A percentile compares a stretch with the other conserved stretches of the same genome.
These are phyloP conservation scores for Encarsia formosa DNA, from an alignment of 2,888 invertebrate species.

Conservation along the genomic window DNA sequence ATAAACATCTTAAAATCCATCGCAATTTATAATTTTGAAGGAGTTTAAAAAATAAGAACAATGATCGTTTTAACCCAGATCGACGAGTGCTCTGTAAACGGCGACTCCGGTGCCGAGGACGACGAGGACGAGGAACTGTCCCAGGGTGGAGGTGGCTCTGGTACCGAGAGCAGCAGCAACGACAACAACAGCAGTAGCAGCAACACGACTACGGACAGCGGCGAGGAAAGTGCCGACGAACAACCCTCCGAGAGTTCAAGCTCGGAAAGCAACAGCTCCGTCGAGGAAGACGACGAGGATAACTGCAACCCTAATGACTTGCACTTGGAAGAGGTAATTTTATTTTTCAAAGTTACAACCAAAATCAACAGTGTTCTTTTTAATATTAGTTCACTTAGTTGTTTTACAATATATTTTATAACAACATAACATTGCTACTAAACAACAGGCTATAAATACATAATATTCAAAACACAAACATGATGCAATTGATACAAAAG, in stretches of 20 bases:
- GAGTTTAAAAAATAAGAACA: neutral
- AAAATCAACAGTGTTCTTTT: too few relatives aligned
- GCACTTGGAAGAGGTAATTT: too few relatives aligned
- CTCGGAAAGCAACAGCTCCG: conserved; percentile 44
- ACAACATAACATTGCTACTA: too few relatives aligned
- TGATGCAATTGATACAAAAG: neutral
- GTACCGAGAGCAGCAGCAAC: conserved; percentile 38
- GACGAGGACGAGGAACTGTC: conserved; percentile 49
- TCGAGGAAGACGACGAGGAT: conserved; percentile 47
- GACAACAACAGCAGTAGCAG: conserved; percentile 43
- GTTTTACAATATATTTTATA: too few relatives aligned
- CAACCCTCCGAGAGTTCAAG: conserved; percentile 44
- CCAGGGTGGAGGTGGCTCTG: conserved; percentile 29
- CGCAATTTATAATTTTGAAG: too few relatives aligned
- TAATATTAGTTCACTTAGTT: too few relatives aligned
- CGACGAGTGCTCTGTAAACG: conserved; percentile 49
- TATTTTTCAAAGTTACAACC: too few relatives aligned
- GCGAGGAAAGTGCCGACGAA: conserved; percentile 46
- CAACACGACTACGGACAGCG: conserved; percentile 44
- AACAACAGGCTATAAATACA: too few relatives aligned
- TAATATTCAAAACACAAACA: too few relatives aligned
- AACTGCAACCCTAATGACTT: too few relatives aligned
- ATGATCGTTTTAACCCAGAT: conserved; percentile 32
- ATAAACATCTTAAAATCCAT: too few relatives aligned
- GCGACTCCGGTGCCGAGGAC: conserved; percentile 47